Percentiles rank a stretch among this genome's conserved stretches.
These are phyloP conservation scores for Minunthozetes semirufus DNA, from an alignment of 2,888 invertebrate genomes.

Conservation along the genomic window DNA sequence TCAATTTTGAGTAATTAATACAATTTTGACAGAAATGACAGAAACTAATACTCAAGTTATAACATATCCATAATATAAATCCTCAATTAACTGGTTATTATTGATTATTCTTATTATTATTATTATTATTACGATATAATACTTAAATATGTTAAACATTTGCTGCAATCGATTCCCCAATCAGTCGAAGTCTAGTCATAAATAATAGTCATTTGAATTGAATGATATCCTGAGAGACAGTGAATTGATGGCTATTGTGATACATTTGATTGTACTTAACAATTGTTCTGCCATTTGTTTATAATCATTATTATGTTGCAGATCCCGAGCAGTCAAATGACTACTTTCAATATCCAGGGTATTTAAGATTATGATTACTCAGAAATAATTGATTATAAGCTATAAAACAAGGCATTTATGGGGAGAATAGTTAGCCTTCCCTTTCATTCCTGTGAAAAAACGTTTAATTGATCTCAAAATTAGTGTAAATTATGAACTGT, in stretches of 20 bases:
- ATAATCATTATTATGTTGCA: neutral
- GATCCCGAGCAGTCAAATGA: neutral
- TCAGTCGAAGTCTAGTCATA: slow-evolving; percentile 7
- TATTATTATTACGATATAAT: neutral
- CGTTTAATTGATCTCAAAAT: neutral
- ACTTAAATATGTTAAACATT: neutral
- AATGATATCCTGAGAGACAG: slow-evolving; percentile 9
- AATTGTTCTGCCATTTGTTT: slow-evolving; percentile 18
- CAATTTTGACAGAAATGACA: neutral
- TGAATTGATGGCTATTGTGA: slow-evolving; percentile 5
- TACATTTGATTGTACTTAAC: slow-evolving; percentile 26
- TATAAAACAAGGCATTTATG: neutral
- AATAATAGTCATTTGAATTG: neutral
- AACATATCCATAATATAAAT: slow-evolving; percentile 11
- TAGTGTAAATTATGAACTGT: neutral
- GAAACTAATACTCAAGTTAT: slow-evolving; percentile 18
- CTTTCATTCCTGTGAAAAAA: neutral
- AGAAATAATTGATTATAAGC: neutral
- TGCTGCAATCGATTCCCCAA: slow-evolving; percentile 11
- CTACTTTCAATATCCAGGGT: slow-evolving; percentile 15
- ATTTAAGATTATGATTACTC: neutral
- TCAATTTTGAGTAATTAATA: neutral
- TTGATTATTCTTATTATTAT: slow-evolving; percentile 14
- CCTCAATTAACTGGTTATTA: slow-evolving; percentile 11
- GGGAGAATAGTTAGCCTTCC: neutral